These are phyloP conservation scores for Tachuris rubrigastra DNA, from an alignment of 2,113 vertebrate genomes.

Conservation along the genomic window DNA sequence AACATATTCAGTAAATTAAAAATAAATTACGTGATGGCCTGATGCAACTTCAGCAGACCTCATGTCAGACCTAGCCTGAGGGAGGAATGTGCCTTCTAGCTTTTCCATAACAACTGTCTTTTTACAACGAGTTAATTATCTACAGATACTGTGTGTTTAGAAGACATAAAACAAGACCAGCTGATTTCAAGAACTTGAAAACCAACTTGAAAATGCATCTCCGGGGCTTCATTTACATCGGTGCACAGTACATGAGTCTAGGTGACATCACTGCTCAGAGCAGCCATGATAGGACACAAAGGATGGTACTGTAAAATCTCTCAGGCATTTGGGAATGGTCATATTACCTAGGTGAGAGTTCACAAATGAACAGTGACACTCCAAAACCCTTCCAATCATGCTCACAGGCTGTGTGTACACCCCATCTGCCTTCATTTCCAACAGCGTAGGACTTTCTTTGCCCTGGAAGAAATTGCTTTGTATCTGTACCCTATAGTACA, in stretches of 20 bases:
- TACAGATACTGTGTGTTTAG: slow-evolving; percentile 33
- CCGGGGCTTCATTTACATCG: neutral
- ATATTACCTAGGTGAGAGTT: neutral
- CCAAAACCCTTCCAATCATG: neutral
- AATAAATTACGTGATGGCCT: slow-evolving; percentile 41
- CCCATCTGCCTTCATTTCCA: neutral
- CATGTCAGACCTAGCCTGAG: slow-evolving; percentile 21
- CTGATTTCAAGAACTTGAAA: slow-evolving; percentile 34
- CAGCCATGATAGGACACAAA: neutral
- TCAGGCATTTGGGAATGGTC: neutral
- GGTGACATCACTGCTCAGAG: neutral
- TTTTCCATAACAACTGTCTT: slow-evolving; percentile 41
- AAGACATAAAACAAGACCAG: slow-evolving; percentile 32
- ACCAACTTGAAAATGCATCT: neutral
- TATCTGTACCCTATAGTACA: neutral
- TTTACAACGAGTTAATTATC: slow-evolving; percentile 56
- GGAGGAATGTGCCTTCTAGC: slow-evolving; percentile 33
- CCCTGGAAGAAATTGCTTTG: slow-evolving; percentile 2
- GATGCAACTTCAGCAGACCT: neutral
- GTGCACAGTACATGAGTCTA: too few relatives aligned
- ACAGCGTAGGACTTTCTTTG: neutral
- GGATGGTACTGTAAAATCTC: neutral
- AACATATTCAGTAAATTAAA: slow-evolving; percentile 55
- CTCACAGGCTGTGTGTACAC: neutral
- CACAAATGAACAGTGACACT: neutral